Conservation (phyloP, 2,797 vertebrate genomes). For the Mionectes olivaceus region DNA sequence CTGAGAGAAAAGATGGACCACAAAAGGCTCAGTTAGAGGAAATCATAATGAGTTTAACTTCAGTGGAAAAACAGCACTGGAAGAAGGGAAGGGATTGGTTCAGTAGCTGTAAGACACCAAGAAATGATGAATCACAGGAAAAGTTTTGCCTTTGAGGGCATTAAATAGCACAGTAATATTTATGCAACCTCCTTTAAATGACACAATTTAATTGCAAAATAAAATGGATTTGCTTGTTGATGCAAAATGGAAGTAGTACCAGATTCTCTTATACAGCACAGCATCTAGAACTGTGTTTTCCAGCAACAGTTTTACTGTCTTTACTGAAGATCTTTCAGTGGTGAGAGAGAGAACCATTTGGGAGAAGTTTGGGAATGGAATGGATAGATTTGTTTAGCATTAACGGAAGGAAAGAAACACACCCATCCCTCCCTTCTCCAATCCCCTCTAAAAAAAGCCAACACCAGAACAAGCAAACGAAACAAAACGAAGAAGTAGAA, state of each 20-base stretch:
- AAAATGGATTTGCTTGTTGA: slow-evolving; percentile 19
- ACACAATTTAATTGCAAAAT: background rate
- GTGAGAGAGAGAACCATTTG: background rate
- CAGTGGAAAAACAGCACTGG: background rate
- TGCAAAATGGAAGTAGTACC: background rate
- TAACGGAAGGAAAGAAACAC: background rate
- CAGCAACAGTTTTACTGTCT: background rate
- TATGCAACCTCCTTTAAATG: background rate
- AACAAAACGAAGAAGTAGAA: background rate
- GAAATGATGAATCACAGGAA: slow-evolving; percentile 9
- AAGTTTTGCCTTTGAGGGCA: background rate
- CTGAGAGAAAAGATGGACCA: background rate
- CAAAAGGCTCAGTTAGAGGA: background rate
- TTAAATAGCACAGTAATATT: background rate
- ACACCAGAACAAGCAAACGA: background rate
- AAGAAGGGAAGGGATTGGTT: background rate
- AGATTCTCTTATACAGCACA: background rate
- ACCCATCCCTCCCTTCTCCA: background rate
- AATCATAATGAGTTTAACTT: background rate
- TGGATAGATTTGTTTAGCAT: background rate
- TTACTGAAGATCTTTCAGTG: background rate
- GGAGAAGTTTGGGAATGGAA: background rate
- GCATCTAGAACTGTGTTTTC: background rate
- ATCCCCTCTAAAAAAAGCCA: background rate
- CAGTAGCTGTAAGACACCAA: background rate